phyloP scores from a whole-genome alignment of 2,888 invertebrate species.

The Cheilosia impressa region DNA sequence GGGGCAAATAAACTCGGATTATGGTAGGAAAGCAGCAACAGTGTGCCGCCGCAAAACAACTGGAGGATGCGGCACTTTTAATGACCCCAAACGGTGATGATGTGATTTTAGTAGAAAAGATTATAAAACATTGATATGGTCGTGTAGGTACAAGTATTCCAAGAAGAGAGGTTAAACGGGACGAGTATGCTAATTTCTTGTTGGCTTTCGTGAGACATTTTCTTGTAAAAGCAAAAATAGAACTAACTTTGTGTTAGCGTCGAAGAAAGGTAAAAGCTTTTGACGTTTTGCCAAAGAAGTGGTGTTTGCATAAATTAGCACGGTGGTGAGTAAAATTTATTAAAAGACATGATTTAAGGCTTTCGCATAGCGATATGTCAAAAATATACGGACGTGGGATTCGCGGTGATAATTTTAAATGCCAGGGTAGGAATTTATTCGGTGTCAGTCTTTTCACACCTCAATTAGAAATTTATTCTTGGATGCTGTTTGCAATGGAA shows the following conservation, averaged over 20 bases:
- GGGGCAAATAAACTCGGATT: conserved; percentile 8
- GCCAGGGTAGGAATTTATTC: too few relatives aligned
- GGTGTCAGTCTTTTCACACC: too few relatives aligned
- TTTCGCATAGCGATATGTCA: too few relatives aligned
- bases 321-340: conserved; percentile 12
- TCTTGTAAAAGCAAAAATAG: background rate
- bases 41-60: conserved; percentile 15
- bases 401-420: too few relatives aligned
- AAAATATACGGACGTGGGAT: too few relatives aligned
- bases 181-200: conserved; percentile 28
- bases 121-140: conserved; percentile 66
- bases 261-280: conserved; percentile 12
- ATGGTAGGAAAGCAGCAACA: background rate
- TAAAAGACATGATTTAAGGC: background rate
- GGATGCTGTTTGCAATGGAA: too few relatives aligned
- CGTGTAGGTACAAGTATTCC: conserved; percentile 35
- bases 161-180: conserved; percentile 30
- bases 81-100: conserved; percentile 71
- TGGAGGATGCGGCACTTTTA: conserved; percentile 60
- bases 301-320: conserved; percentile 27
- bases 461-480: too few relatives aligned
- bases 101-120: conserved; percentile 64
- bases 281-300: background rate
- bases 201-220: conserved; percentile 4
- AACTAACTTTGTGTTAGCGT: too few relatives aligned